A percentile compares a stretch with the other conserved stretches of the same genome.
phyloP scores from a whole-genome alignment of 1,140 invertebrate species.

The Tigriopus japonicus region DNA sequence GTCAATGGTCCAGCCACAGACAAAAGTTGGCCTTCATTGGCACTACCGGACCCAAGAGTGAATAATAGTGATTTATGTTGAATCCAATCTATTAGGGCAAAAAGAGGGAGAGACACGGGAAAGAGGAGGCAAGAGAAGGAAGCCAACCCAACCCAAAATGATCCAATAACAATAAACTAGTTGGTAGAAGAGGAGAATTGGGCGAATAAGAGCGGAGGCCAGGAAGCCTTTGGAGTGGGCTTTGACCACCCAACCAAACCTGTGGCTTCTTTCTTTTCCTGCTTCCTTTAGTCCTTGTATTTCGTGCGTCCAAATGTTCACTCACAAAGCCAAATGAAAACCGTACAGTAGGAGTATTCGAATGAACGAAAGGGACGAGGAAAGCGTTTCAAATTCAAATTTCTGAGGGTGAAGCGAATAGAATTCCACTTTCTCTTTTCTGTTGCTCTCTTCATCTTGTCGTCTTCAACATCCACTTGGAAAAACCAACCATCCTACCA shows the following conservation, averaged over 20 bases:
- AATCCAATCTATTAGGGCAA: neutral
- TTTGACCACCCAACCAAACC: neutral
- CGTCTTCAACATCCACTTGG: neutral
- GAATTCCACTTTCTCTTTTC: neutral
- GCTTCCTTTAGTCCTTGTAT: too few species aligned
- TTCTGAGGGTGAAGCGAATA: too few species aligned
- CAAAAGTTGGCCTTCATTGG: too few species aligned
- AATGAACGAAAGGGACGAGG: too few species aligned
- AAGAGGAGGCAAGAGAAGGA: neutral
- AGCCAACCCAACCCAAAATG: neutral
- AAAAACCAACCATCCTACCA: neutral
- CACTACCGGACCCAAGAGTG: too few species aligned
- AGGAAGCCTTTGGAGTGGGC: neutral
- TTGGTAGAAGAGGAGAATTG: neutral
- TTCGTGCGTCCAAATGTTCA: too few species aligned
- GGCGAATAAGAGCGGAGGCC: neutral
- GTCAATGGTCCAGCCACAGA: too few species aligned
- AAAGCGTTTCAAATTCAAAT: too few species aligned
- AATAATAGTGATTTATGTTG: too few species aligned
- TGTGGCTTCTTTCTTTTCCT: neutral
- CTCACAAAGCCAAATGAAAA: too few species aligned
- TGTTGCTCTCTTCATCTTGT: neutral
- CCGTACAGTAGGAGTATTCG: too few species aligned
- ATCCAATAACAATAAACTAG: constrained; percentile 4
- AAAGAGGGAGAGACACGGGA: neutral